Percentiles rank a stretch among this genome's conserved stretches.
These are phyloP conservation scores for Scaptomyza polygonia DNA, from an alignment of 2,888 invertebrate genomes.

Conservation along the genomic window DNA sequence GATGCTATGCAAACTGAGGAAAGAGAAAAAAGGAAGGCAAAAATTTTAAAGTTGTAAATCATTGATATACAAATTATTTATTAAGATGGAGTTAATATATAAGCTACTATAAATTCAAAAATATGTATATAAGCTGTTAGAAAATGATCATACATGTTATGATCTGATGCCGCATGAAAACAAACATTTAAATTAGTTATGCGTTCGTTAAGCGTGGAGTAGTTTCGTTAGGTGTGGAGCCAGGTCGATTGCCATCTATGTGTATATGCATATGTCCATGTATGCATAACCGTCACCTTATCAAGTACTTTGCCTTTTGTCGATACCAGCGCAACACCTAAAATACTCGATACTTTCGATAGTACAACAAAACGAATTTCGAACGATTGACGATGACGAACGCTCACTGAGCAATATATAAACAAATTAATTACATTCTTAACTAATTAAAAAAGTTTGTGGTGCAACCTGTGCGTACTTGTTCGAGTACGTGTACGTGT, in stretches of 20 bases:
- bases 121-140: background rate
- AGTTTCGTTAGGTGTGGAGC: conserved; percentile 20
- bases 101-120: no score
- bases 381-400: conserved; percentile 61
- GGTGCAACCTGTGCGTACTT: conserved; percentile 7
- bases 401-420: conserved; percentile 46
- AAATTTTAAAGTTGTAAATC: no score
- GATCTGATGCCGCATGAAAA: no score
- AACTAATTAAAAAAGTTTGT: conserved; percentile 17
- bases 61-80: no score
- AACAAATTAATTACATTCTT: conserved; percentile 40
- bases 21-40: no score
- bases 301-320: conserved; percentile 1
- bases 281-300: conserved; percentile 2
- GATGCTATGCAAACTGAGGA: no score
- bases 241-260: background rate
- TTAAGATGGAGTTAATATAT: no score
- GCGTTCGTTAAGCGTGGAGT: conserved; percentile 19
- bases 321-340: conserved; percentile 8
- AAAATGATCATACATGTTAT: no score
- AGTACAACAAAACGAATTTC: conserved; percentile 53
- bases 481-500: conserved; percentile 9
- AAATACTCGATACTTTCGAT: conserved; percentile 54
- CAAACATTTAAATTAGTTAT: background rate
- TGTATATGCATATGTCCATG: background rate